Conservation (phyloP, 2,888 invertebrate species). For the Oscheius sp. region DNA sequence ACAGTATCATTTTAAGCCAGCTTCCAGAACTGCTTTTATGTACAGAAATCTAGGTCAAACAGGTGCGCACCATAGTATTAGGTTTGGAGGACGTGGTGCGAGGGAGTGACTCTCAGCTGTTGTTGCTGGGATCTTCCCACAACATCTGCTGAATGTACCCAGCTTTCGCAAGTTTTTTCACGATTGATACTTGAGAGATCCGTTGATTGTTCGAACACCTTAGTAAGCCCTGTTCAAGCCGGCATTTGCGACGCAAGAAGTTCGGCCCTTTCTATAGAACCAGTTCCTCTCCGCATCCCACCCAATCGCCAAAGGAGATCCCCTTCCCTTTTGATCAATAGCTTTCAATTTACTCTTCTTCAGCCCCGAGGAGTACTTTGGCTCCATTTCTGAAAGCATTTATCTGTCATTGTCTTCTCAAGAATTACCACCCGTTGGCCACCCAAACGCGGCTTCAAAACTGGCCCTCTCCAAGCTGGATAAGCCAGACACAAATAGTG, state of each 20-base stretch:
- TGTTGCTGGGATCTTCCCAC: too few relatives aligned
- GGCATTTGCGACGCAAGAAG: constrained; percentile 17
- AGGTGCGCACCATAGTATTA: too few relatives aligned
- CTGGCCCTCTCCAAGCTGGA: constrained; percentile 28
- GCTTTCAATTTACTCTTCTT: not conserved
- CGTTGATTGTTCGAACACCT: not conserved
- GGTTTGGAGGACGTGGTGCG: too few relatives aligned
- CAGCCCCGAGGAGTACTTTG: too few relatives aligned
- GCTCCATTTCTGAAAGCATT: constrained; percentile 7
- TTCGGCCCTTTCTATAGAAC: constrained; percentile 22
- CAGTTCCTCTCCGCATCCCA: constrained; percentile 31
- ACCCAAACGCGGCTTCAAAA: constrained; percentile 23
- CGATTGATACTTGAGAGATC: not conserved
- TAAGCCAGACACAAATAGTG: constrained; percentile 38
- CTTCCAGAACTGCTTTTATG: too few relatives aligned
- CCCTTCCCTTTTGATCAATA: constrained; percentile 17
- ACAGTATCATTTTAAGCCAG: too few relatives aligned
- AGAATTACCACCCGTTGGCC: constrained; percentile 25
- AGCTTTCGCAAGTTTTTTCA: not conserved
- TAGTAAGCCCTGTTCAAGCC: constrained; percentile 12
- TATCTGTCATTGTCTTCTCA: not conserved
- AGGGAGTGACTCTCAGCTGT: too few relatives aligned
- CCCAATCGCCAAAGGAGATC: constrained; percentile 23
- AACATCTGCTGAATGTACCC: too few relatives aligned
- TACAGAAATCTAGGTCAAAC: too few relatives aligned